These are phyloP conservation scores for Hypocryptadius cinnamomeus DNA, from an alignment of 2,113 vertebrate species.

Conservation along the genomic window DNA sequence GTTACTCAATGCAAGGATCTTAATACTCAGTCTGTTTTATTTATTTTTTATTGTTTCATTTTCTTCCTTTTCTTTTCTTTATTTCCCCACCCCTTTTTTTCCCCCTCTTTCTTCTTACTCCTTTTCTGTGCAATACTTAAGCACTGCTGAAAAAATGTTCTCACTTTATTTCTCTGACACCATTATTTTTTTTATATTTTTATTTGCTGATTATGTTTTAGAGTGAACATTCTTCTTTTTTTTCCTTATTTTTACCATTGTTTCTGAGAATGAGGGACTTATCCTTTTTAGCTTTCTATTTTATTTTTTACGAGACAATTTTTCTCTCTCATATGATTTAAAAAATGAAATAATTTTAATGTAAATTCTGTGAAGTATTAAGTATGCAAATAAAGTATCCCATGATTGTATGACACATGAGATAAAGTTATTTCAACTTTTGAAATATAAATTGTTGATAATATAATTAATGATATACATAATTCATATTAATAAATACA, in stretches of 20 bases:
- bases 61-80: no score
- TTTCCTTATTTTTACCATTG: neutral
- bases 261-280: neutral
- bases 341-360: neutral
- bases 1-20: neutral
- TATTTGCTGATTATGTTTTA: neutral
- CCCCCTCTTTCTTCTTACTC: neutral
- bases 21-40: neutral
- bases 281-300: neutral
- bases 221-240: neutral
- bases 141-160: neutral
- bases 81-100: no score
- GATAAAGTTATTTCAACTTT: neutral
- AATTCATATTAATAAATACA: neutral
- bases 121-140: neutral
- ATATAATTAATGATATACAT: neutral
- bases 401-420: neutral
- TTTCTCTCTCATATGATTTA: neutral
- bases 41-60: rapidly evolving
- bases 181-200: neutral
- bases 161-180: neutral
- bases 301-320: neutral
- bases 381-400: neutral
- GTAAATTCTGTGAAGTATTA: neutral
- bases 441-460: neutral